Conservation (phyloP, 2,888 invertebrate species). For the Polietes domitor region DNA sequence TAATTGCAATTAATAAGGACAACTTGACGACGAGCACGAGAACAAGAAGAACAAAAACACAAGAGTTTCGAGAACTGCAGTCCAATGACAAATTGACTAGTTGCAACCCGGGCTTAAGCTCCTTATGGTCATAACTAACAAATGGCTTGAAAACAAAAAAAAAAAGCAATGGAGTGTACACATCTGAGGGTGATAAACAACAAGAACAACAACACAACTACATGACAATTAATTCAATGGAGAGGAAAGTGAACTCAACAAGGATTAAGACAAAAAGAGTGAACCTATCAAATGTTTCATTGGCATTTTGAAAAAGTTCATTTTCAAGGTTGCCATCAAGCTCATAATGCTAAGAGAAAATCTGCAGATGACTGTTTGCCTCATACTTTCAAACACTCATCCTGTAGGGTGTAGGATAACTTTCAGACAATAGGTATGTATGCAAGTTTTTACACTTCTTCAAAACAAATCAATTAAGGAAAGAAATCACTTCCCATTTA, state of each 20-base stretch:
- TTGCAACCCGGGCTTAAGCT: constrained; percentile 8
- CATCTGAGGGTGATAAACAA: not conserved
- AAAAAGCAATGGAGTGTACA: not conserved
- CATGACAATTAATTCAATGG: constrained; percentile 6
- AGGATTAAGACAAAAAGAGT: no score
- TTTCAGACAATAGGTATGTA: no score
- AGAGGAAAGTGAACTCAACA: not conserved
- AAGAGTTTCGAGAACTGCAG: not conserved
- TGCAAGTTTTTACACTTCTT: no score
- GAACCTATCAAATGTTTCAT: no score
- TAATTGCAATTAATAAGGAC: constrained; percentile 39
- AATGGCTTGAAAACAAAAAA: not conserved
- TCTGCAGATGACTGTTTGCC: no score
- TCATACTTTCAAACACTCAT: no score
- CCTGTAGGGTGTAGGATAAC: no score
- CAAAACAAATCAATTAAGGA: no score
- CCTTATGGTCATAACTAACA: constrained; percentile 7
- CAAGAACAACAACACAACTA: constrained; percentile 22
- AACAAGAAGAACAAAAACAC: not conserved
- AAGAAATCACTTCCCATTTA: no score
- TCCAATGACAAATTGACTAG: constrained; percentile 25
- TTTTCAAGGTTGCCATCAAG: no score
- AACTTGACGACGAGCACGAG: constrained; percentile 7
- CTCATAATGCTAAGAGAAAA: no score
- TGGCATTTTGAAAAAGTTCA: no score